phyloP scores from a whole-genome alignment of 2,113 vertebrate species.

The Grammomys surdaster region DNA sequence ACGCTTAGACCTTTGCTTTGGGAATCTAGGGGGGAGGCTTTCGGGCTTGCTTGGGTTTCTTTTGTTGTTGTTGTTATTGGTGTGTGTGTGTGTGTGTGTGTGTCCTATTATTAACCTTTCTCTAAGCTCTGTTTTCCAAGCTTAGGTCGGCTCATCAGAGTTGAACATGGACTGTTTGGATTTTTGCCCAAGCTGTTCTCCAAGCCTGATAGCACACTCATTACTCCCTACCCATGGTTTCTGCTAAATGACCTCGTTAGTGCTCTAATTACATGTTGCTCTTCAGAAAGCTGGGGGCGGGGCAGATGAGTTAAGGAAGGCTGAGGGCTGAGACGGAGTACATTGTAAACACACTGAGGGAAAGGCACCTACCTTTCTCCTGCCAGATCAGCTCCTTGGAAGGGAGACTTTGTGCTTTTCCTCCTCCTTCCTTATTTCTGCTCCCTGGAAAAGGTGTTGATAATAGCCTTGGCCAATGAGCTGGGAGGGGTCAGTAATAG shows the following conservation, averaged over 20 bases:
- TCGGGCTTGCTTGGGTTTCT: not conserved
- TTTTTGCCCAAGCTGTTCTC: conserved; percentile 79
- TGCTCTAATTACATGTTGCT: conserved; percentile 84
- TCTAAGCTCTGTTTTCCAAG: conserved; percentile 78
- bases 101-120: conserved; percentile 78
- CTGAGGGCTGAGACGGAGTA: conserved; percentile 75
- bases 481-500: conserved; percentile 38
- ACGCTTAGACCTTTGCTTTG: not conserved
- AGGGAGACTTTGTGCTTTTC: conserved; percentile 24
- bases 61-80: not conserved
- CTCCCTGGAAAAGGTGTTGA: conserved; percentile 6
- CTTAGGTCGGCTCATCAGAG: conserved; percentile 79
- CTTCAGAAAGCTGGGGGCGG: conserved; percentile 79
- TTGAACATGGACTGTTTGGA: conserved; percentile 77
- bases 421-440: conserved; percentile 17
- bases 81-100: not conserved
- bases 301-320: conserved; percentile 77
- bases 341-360: conserved; percentile 76
- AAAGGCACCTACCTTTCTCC: conserved; percentile 68
- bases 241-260: conserved; percentile 84
- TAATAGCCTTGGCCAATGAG: not conserved
- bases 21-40: not conserved
- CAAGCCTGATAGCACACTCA: conserved; percentile 77
- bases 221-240: conserved; percentile 80
- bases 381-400: conserved; percentile 64